phyloP scores from a whole-genome alignment of 2,888 invertebrate species.

The Mythimna pallens region DNA sequence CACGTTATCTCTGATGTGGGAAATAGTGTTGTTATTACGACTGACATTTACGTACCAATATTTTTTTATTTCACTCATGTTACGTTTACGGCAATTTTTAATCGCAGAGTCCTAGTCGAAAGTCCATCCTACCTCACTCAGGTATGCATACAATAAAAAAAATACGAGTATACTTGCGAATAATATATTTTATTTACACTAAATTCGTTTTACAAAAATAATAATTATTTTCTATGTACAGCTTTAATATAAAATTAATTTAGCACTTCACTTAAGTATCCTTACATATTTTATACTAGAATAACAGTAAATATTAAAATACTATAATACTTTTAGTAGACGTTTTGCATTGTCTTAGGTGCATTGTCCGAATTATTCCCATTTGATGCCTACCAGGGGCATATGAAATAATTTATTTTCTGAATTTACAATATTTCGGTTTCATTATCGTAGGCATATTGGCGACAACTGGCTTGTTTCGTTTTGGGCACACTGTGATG shows the following conservation, averaged over 20 bases:
- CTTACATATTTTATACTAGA: slow-evolving; percentile 38
- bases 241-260: slow-evolving; percentile 12
- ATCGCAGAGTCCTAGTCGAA: background rate
- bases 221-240: slow-evolving; percentile 31
- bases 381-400: background rate
- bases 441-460: slow-evolving; percentile 90
- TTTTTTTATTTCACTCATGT: too few species aligned
- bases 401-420: slow-evolving; percentile 55
- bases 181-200: slow-evolving; percentile 47
- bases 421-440: slow-evolving; percentile 84
- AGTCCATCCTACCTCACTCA: too few species aligned
- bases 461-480: slow-evolving; percentile 92
- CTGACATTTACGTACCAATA: too few species aligned
- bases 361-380: slow-evolving; percentile 52
- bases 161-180: background rate
- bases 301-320: slow-evolving; percentile 68
- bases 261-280: slow-evolving; percentile 22
- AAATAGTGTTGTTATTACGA: too few species aligned
- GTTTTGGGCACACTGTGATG: slow-evolving; percentile 93
- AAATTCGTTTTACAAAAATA: slow-evolving; percentile 37
- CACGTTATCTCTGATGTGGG: too few species aligned
- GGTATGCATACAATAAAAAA: background rate
- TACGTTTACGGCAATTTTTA: too few species aligned
- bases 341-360: slow-evolving; percentile 68
- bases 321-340: slow-evolving; percentile 75